phyloP scores from a whole-genome alignment of 2,888 invertebrate species.

The Acholoe squamosa region DNA sequence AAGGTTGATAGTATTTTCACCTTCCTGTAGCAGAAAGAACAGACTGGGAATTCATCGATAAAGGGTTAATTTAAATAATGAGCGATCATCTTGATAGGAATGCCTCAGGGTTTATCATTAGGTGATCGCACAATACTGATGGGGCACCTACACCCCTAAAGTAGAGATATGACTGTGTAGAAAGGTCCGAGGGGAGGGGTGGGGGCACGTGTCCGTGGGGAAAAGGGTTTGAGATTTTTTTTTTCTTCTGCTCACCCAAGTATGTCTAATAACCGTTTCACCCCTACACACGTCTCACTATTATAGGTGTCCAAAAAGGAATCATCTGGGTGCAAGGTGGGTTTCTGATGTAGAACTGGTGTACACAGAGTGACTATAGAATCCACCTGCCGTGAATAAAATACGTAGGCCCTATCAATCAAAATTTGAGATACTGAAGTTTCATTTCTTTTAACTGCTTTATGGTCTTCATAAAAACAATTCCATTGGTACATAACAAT shows the following conservation, averaged over 20 bases:
- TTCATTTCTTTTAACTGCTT: too few relatives aligned
- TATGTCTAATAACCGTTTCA: neutral
- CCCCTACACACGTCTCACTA: neutral
- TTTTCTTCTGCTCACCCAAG: neutral
- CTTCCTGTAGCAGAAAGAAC: too few relatives aligned
- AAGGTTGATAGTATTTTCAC: too few relatives aligned
- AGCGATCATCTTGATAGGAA: constrained; percentile 22
- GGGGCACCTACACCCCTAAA: neutral
- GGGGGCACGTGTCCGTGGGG: constrained; percentile 19
- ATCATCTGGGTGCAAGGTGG: too few relatives aligned
- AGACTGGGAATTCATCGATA: too few relatives aligned
- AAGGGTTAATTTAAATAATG: neutral
- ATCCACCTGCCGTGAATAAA: too few relatives aligned
- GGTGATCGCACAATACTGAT: neutral
- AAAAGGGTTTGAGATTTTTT: constrained; percentile 2
- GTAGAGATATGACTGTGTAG: neutral
- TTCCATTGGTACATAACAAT: too few relatives aligned
- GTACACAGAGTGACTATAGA: too few relatives aligned
- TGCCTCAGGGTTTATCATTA: constrained; percentile 12
- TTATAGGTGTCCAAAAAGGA: neutral
- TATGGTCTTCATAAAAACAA: too few relatives aligned
- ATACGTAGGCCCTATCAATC: too few relatives aligned
- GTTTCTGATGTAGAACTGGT: too few relatives aligned
- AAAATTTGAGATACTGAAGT: too few relatives aligned
- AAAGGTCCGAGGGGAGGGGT: neutral